Conservation (phyloP, 2,113 vertebrate species). For the Pongo abelii region DNA sequence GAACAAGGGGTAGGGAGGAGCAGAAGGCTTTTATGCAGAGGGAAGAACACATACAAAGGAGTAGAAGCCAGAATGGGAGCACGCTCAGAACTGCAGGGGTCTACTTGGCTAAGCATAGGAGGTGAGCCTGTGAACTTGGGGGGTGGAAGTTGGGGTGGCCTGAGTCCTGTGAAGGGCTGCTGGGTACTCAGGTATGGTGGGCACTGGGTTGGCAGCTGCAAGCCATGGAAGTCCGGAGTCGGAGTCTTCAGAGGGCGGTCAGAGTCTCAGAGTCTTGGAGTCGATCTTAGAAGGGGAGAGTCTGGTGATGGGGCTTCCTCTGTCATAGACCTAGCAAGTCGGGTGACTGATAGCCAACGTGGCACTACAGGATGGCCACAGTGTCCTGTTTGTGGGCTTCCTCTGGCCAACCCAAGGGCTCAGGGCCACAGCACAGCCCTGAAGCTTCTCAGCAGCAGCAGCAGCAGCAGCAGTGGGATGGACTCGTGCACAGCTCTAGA, state of each 20-base stretch:
- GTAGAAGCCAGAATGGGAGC: not conserved
- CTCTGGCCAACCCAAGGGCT: not conserved
- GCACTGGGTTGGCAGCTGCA: not conserved
- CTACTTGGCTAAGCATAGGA: not conserved
- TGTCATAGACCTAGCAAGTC: not conserved
- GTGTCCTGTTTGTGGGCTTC: not conserved
- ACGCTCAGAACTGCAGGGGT: not conserved
- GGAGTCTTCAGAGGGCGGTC: not conserved
- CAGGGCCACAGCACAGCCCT: not conserved
- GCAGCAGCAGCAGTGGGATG: no score
- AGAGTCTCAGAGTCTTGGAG: not conserved
- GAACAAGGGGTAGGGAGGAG: not conserved
- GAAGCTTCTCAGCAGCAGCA: not conserved
- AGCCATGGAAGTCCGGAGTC: not conserved
- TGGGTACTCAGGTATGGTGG: not conserved
- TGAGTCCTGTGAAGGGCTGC: not conserved
- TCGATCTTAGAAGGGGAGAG: not conserved
- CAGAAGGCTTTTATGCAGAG: not conserved
- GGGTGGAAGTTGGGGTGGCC: no score
- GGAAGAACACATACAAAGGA: not conserved
- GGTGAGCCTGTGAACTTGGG: rapidly evolving
- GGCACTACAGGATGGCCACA: not conserved
- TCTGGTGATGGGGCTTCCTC: not conserved
- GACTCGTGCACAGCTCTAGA: not conserved
- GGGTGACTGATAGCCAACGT: not conserved